Percentiles rank a stretch among this genome's conserved stretches.
phyloP scores from a whole-genome alignment of 2,113 vertebrate genomes.

The Nothocercus nigrocapillus region DNA sequence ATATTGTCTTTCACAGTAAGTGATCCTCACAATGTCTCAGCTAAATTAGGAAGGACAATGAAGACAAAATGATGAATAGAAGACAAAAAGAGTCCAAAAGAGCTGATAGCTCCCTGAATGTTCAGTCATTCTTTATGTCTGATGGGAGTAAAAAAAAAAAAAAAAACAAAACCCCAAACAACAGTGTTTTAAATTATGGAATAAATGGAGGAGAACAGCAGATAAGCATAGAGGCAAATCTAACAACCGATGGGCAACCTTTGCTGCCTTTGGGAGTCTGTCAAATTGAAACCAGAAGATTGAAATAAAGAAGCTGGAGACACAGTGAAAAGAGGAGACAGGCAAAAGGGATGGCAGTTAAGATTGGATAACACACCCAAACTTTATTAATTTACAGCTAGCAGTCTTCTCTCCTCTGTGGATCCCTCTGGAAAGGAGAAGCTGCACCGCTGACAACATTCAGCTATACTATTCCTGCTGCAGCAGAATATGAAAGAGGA shows the following conservation, averaged over 20 bases:
- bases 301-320: neutral
- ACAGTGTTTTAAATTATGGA: neutral
- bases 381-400: neutral
- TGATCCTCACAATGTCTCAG: neutral
- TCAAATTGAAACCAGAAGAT: neutral
- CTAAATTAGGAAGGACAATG: constrained; percentile 46
- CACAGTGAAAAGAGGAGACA: neutral
- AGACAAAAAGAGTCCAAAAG: constrained; percentile 30
- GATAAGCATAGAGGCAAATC: neutral
- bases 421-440: neutral
- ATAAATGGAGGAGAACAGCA: neutral
- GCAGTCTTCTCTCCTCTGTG: neutral
- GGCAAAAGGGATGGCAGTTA: neutral
- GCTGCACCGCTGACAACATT: neutral
- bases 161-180: neutral
- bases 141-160: neutral
- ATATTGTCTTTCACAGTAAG: constrained; percentile 32
- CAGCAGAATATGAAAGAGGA: neutral
- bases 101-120: constrained; percentile 14
- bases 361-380: neutral
- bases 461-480: neutral
- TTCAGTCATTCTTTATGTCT: neutral
- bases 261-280: neutral
- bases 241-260: neutral
- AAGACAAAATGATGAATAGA: constrained; percentile 60